Evolutionary conservation across 2,113 vertebrate genomes (phyloP).

Genomic region (Hipposideros armiger): DNA sequence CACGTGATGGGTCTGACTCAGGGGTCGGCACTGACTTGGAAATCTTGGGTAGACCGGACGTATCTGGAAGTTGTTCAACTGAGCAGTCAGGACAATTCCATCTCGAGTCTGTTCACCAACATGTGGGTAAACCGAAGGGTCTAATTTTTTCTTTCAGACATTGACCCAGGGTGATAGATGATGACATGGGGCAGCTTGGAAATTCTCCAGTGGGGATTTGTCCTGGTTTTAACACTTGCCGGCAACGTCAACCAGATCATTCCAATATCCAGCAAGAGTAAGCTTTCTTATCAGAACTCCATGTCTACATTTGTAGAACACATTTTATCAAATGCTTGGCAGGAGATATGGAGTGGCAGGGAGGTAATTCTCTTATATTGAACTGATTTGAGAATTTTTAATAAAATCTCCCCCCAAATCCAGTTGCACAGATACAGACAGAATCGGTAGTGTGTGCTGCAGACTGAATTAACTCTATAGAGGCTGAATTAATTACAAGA

Average conservation of each 20-base stretch:
- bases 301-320: slow-evolving; percentile 76
- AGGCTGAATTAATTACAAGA: neutral
- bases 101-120: neutral
- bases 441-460: slow-evolving; percentile 28
- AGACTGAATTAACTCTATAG: slow-evolving; percentile 42
- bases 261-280: slow-evolving; percentile 66
- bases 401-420: slow-evolving; percentile 54
- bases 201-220: slow-evolving; percentile 50
- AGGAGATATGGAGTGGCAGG: slow-evolving; percentile 41
- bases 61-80: neutral
- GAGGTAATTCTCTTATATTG: slow-evolving; percentile 69
- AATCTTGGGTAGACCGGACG: neutral
- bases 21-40: neutral
- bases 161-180: neutral
- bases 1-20: neutral
- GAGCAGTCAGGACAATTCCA: neutral
- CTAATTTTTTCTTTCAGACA: neutral
- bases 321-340: slow-evolving; percentile 76
- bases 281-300: slow-evolving; percentile 65
- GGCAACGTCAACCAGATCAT: slow-evolving; percentile 40
- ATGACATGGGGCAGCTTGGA: neutral
- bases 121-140: neutral
- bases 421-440: neutral
- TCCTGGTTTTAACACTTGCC: slow-evolving; percentile 64
- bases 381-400: slow-evolving; percentile 76